These are phyloP conservation scores for Tamandua tetradactyla DNA, from an alignment of 2,797 vertebrate species.

Conservation along the genomic window DNA sequence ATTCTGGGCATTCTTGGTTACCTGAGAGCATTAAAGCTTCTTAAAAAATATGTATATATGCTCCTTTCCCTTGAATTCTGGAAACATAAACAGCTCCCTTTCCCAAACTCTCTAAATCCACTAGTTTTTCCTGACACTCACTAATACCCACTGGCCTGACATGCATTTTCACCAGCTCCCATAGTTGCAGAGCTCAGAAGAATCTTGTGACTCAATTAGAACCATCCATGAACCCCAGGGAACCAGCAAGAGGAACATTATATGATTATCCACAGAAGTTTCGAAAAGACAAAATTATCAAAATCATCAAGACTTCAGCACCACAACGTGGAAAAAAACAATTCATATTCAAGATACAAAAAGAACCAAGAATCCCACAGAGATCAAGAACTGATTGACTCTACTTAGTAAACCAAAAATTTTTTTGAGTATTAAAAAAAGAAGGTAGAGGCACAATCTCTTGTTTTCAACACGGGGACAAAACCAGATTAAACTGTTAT, in stretches of 20 bases:
- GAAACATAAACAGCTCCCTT: constrained; percentile 37
- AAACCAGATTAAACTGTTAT: not conserved
- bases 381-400: not conserved
- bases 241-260: constrained; percentile 23
- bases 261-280: not conserved
- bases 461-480: constrained; percentile 42
- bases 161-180: constrained; percentile 9
- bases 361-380: not conserved
- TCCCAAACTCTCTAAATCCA: not conserved
- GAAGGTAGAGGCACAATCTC: not conserved
- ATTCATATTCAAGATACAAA: not conserved
- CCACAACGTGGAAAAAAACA: not conserved
- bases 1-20: not conserved
- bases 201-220: constrained; percentile 47
- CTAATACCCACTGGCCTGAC: not conserved
- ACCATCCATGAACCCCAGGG: constrained; percentile 21
- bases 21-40: too few relatives aligned
- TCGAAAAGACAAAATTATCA: constrained; percentile 49
- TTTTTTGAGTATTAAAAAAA: not conserved
- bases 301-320: constrained; percentile 37
- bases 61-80: not conserved
- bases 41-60: constrained; percentile 22
- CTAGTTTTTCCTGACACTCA: not conserved
- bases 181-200: not conserved
- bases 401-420: not conserved